Evolutionary conservation across 2,113 vertebrate species (phyloP), one percentile per base, ranked within the genome.

Genomic region (Anarrhichthys ocellatus): DNA sequence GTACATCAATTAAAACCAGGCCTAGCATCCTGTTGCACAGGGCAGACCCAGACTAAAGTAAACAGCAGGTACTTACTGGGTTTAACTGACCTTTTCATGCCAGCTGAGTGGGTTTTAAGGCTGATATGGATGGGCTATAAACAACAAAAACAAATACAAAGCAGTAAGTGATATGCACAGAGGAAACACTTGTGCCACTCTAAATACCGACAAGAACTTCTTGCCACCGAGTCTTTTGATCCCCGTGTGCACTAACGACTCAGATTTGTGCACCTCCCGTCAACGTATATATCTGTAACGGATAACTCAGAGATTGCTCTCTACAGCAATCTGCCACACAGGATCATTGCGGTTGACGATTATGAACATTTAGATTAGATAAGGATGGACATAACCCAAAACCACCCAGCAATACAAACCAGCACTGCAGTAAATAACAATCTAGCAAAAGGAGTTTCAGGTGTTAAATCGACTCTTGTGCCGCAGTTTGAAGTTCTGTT

Each of bases 1-100:
- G 59, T 1, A 42, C 20, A 75, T 44, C 3, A 58, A 13, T 18
- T 24, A 68, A 72, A 2, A 80, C 22, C 71, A 61, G 18, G 44
- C 76, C 67, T 46, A 10, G 29, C 76, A 73, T 71, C 78, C 52
- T 86, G 80, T 56, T 68, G 36, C 32, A 84, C 46, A 85, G 67
- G 65, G 89, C 64, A 89, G 74, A 91, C 72, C 82, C 87, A 85
- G 73, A 92, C 75, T 86, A 66, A 74, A 90, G 89, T 95, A 94
- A 94, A 96, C 85, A 96, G 94, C 94, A 93, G 96, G 97, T 99
- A 98, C 97, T 98, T 98, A 98, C 97, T 97, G 90, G 95, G 94
- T 95, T 95, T 97, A 97, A 97, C 97, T 96, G 97, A 97, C 97
- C 97, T 97, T 96, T 27, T 96, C 96, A 96, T 97, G 96, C 95